Conservation (phyloP, 2,797 vertebrate species). For the Alcedo quadribrachys region DNA sequence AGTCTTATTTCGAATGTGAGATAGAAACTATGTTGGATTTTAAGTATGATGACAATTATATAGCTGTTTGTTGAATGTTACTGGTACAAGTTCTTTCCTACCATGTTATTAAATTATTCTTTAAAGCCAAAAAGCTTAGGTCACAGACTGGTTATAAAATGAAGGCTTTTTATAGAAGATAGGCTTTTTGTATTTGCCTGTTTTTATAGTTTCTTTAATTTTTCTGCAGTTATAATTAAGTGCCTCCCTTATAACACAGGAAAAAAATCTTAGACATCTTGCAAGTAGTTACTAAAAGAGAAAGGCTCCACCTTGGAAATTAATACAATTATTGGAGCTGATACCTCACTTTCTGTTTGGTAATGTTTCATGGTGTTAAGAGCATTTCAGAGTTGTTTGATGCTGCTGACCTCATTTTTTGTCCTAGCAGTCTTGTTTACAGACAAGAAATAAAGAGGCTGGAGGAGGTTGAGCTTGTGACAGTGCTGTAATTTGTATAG, state of each 20-base stretch:
- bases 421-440: neutral
- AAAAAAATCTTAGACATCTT: neutral
- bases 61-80: neutral
- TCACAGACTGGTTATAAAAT: neutral
- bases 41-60: neutral
- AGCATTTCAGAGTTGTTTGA: neutral
- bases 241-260: neutral
- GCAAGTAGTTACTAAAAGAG: neutral
- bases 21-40: neutral
- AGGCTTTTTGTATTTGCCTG: neutral
- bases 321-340: neutral
- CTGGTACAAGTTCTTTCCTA: neutral
- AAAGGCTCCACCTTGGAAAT: neutral
- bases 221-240: neutral
- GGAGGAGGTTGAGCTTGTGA: neutral
- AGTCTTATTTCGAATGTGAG: neutral
- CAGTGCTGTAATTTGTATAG: neutral
- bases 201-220: neutral
- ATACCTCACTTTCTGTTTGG: neutral
- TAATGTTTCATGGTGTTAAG: neutral
- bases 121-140: neutral
- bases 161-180: neutral
- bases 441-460: neutral
- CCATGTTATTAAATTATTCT: neutral
- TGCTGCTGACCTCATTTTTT: neutral